Base-by-base conservation (phyloP, 2,888 invertebrate genomes). In the Panzeria rudis region DNA sequence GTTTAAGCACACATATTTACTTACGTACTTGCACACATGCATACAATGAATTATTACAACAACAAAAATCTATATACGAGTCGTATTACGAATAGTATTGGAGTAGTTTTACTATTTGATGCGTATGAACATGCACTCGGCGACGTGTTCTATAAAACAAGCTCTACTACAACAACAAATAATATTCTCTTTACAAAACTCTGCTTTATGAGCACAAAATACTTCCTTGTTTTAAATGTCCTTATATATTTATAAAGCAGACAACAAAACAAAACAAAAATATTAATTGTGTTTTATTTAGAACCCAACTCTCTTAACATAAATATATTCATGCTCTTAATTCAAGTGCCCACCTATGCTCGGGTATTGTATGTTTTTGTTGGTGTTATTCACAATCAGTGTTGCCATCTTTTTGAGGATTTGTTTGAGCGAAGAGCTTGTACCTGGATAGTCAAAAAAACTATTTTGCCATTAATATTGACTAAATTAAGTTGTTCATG, bases 201-300 rank as follows among this genome's bases (percentile, higher is more conserved):
- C 78, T 61, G 38, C 35, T 17, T 56, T n/a, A 23, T 35, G 7
- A 35, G 3, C 11, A 20, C 1, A 25, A 75, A 64, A 41, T n/a
- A 75, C 68, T 81, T 81, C 73, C 81, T 81, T 32, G 68, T 75
- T 68, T 52, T 47, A 56, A 72, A 79, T 23, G 73, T 80, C 80
- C 80, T 80, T 80, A 38, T 47, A n/a, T 17, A 61, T 72, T 32
- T 32, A 17, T 38, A 15, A 38, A 29, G 32, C 35, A 47, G 0
- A 1, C 15, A 23, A 61, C 9, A 29, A 2, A 29, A 54, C 25
- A 17, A 75, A 41, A 17, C 3, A 20, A 32, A 7, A 7, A 35
- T 15, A 11, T 50, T 35, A 7, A 9, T 44, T 68, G 59, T 7
- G 17, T 47, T 44, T 64, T 3, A 11, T 47, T 44, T 64, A 3